phyloP scores from a whole-genome alignment of 2,113 vertebrate species.

The Jaculus jaculus region DNA sequence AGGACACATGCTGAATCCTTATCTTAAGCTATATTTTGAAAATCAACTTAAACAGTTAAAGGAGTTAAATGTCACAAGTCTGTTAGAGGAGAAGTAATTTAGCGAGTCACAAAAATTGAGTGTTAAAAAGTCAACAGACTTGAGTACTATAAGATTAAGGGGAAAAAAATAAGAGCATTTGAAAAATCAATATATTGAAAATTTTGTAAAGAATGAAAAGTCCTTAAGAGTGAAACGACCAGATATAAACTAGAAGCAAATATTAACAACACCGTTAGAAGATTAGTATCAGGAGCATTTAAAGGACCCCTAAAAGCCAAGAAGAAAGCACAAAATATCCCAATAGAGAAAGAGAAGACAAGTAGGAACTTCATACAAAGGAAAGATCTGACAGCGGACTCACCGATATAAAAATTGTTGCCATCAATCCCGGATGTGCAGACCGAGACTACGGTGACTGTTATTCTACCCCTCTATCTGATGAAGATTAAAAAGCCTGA shows the following conservation, averaged over 20 bases:
- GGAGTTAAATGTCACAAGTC: neutral
- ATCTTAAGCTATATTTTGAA: neutral
- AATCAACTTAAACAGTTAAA: neutral
- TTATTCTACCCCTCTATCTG: neutral
- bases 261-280: neutral
- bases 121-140: neutral
- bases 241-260: neutral
- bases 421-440: neutral
- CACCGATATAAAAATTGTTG: no score
- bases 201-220: neutral
- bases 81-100: neutral
- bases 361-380: neutral
- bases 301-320: neutral
- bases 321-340: neutral
- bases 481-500: neutral
- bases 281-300: neutral
- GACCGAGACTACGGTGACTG: no score
- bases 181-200: neutral
- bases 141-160: neutral
- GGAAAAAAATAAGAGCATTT: neutral
- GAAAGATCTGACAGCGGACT: no score
- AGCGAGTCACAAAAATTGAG: neutral
- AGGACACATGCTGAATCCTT: neutral
- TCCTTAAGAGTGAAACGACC: neutral
- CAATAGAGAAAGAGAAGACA: neutral